Percentiles rank a stretch among this genome's conserved stretches.
phyloP scores from a whole-genome alignment of 2,113 vertebrate species.

The Macroglossus sobrinus region DNA sequence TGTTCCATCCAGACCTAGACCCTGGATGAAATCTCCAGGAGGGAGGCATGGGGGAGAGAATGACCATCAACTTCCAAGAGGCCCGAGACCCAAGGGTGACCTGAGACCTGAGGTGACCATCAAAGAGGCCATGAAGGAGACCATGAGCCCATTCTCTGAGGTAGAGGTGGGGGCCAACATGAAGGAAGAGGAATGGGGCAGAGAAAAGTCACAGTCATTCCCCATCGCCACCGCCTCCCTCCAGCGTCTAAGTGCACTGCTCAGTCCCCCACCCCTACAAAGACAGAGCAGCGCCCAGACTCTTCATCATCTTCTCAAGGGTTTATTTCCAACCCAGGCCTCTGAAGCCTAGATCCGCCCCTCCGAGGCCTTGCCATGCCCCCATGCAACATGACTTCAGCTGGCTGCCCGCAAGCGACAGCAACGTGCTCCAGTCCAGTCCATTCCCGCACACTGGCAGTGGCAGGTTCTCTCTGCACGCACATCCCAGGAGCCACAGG shows the following conservation, averaged over 20 bases:
- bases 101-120: background rate
- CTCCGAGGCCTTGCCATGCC: background rate
- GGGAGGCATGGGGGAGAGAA: background rate
- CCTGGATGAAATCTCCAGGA: background rate
- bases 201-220: background rate
- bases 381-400: background rate
- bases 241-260: rapidly evolving
- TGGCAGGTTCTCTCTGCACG: constrained; percentile 17
- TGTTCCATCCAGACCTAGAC: background rate
- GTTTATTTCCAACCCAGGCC: background rate
- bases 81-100: too few relatives aligned
- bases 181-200: background rate
- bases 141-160: background rate
- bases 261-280: background rate
- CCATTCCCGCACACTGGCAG: constrained; percentile 51
- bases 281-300: background rate
- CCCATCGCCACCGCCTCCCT: background rate
- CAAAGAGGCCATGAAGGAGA: background rate
- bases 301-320: rapidly evolving
- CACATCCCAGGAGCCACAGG: constrained; percentile 70
- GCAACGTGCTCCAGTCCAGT: constrained; percentile 62
- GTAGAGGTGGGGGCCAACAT: too few relatives aligned
- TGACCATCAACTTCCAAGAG: background rate
- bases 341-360: background rate
- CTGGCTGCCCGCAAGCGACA: background rate